These are phyloP conservation scores for Agapornis canus DNA, from an alignment of 2,797 vertebrate species.

Conservation along the genomic window DNA sequence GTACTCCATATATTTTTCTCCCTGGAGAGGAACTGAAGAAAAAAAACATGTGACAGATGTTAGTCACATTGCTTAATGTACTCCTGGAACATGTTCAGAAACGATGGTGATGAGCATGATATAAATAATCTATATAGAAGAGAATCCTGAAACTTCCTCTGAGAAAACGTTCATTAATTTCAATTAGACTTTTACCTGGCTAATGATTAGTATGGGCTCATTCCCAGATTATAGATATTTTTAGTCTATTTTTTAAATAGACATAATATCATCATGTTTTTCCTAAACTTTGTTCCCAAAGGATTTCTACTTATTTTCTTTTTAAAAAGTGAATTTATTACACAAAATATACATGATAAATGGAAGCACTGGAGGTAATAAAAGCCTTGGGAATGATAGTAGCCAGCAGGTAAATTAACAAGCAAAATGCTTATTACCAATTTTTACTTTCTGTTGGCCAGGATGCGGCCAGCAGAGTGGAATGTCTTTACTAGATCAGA, in stretches of 20 bases:
- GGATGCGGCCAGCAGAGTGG: neutral
- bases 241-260: neutral
- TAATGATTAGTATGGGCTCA: neutral
- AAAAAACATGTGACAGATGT: slow-evolving; percentile 44
- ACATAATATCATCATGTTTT: neutral
- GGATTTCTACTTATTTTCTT: neutral
- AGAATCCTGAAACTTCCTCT: neutral
- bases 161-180: slow-evolving; percentile 28
- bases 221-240: neutral
- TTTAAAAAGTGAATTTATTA: neutral
- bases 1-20: slow-evolving; percentile 3
- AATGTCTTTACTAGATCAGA: neutral
- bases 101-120: slow-evolving; percentile 12
- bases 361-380: neutral
- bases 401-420: neutral
- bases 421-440: neutral
- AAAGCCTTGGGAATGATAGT: neutral
- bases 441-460: neutral
- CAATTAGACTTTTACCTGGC: neutral
- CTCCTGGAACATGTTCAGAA: slow-evolving; percentile 42
- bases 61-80: slow-evolving; percentile 38
- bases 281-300: neutral
- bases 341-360: neutral
- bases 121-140: slow-evolving; percentile 34
- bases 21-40: neutral